phyloP scores from a whole-genome alignment of 2,888 invertebrate species.

The Timema cristinae region DNA sequence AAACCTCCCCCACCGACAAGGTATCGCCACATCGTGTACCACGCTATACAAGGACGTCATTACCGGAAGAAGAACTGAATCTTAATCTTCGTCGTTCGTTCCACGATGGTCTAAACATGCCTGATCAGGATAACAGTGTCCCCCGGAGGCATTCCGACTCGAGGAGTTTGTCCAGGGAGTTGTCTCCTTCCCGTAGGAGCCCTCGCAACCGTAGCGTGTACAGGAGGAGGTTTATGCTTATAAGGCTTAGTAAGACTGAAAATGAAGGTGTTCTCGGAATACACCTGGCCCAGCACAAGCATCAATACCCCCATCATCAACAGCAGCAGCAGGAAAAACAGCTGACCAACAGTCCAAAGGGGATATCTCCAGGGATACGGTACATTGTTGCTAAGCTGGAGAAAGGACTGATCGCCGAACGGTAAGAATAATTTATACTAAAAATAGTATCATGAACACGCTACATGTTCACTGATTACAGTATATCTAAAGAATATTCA shows the following conservation, averaged over 20 bases:
- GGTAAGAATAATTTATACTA: slow-evolving; percentile 40
- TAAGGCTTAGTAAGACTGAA: slow-evolving; percentile 62
- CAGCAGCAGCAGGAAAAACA: slow-evolving; percentile 34
- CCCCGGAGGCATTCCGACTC: not conserved
- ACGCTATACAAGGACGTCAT: no score
- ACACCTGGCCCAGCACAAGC: slow-evolving; percentile 60
- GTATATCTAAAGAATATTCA: not conserved
- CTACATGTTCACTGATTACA: no score
- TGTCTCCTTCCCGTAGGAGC: slow-evolving; percentile 2
- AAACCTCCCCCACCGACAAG: not conserved
- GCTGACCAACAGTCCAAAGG: slow-evolving; percentile 51
- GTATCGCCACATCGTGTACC: no score
- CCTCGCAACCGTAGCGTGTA: slow-evolving; percentile 7
- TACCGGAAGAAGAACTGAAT: no score
- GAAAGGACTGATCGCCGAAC: slow-evolving; percentile 58
- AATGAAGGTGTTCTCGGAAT: slow-evolving; percentile 67
- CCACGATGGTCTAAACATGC: no score
- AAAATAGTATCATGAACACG: no score
- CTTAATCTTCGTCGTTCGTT: no score
- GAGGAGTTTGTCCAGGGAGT: not conserved
- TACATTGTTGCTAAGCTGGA: slow-evolving; percentile 62
- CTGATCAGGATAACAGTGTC: not conserved
- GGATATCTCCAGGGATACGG: slow-evolving; percentile 56
- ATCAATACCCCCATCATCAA: slow-evolving; percentile 5
- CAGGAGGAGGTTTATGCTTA: slow-evolving; percentile 38